Evolutionary conservation across 2,888 invertebrate genomes (phyloP), one percentile per base, ranked within the genome.

Genomic region (Erynnis tages): DNA sequence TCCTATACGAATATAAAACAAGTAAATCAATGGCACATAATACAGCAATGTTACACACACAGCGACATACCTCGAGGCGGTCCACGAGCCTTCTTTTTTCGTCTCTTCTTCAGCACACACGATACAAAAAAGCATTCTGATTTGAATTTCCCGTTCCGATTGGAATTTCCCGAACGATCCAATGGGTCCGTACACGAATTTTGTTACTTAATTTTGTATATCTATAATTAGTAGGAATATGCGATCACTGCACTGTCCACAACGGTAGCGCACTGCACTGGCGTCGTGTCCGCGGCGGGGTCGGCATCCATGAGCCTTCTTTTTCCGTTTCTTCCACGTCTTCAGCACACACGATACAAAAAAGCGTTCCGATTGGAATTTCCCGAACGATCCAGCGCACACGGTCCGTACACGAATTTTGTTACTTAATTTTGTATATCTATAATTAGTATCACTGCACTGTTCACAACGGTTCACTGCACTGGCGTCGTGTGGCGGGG

Each of bases 171-270:
- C n/a, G n/a, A n/a, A n/a, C n/a, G 29, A 41, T 21, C 6, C 25
- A 35, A 25, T 25, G 16, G 6, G 43, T 43, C 50, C 50, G 43
- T 35, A 50, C 34, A 43, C 50, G 43, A 29, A 14, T 35, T 50
- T 43, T 32, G 19, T 44, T 27, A 52, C 29, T 44, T 44, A 44
- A 44, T 52, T 52, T 52, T 30, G 52, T 52, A 38, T 25, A 77
- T 65, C 74, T 79, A 79, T 70, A 66, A 79, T 81, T 83, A 84
- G 72, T 82, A 13, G n/a, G n/a, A n/a, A n/a, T n/a, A n/a, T n/a
- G n/a, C n/a, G n/a, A n/a, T 35, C 43, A 50, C 35, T 50, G 57
- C 59, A 35, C 17, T 17, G 27, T 41, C 14, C 44, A 32, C 29
- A 10, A 41, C 8, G 19, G 8, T 13, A 45, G 25, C 34, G 30